Percentiles rank a stretch among this genome's conserved stretches.
Evolutionary conservation across 2,113 vertebrate genomes (phyloP).

Genomic region (Mustelus asterias): DNA sequence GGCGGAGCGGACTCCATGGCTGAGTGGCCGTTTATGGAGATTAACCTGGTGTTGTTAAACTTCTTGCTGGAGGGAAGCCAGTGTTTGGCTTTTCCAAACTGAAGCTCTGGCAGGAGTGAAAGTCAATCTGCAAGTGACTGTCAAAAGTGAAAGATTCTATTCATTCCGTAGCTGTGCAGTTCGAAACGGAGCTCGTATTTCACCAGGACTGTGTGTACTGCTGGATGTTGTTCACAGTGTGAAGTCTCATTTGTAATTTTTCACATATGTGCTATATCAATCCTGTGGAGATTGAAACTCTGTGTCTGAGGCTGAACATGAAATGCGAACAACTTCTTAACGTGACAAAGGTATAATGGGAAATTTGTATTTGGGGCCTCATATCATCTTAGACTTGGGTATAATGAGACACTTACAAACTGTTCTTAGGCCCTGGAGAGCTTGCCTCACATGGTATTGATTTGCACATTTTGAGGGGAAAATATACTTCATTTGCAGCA

Average conservation of each 20-base stretch:
- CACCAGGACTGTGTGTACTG: not conserved
- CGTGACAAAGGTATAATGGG: not conserved
- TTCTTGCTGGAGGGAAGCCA: not conserved
- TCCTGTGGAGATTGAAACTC: not conserved
- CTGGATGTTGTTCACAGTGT: not conserved
- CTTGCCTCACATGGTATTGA: not conserved
- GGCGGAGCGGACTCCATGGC: too few species aligned
- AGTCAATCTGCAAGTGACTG: not conserved
- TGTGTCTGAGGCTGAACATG: too few species aligned
- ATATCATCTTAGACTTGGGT: not conserved
- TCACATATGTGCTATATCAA: not conserved
- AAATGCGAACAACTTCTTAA: not conserved
- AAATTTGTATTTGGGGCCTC: not conserved
- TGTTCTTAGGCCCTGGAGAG: not conserved
- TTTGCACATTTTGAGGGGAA: not conserved
- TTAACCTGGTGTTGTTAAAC: too few species aligned
- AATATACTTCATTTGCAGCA: not conserved
- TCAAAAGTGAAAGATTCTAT: conserved; percentile 12
- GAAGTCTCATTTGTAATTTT: conserved; percentile 12
- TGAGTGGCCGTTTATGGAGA: too few species aligned
- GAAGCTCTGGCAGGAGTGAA: not conserved
- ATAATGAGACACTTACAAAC: not conserved
- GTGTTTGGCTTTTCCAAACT: not conserved
- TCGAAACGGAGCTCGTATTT: not conserved
- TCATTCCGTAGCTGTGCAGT: not conserved